These are phyloP conservation scores for Callopanchax toddi DNA, from an alignment of 2,113 vertebrate genomes.

Conservation along the genomic window DNA sequence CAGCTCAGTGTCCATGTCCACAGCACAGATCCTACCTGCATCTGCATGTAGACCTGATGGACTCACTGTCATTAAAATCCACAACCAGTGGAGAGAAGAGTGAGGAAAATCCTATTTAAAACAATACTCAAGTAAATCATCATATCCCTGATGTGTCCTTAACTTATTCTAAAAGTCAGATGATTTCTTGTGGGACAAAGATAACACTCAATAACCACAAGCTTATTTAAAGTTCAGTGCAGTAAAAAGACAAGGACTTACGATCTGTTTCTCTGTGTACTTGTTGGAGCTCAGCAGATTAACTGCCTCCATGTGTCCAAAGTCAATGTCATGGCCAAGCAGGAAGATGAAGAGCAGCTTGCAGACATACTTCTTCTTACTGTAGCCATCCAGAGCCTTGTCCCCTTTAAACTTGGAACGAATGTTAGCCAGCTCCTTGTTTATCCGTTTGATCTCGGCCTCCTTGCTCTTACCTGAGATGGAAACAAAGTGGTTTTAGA, in stretches of 20 bases:
- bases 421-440: conserved; percentile 94
- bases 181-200: neutral
- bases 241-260: conserved; percentile 71
- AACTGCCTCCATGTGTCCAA: conserved; percentile 94
- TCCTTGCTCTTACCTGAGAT: conserved; percentile 92
- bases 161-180: neutral
- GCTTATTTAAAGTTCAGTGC: neutral
- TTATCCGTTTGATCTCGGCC: conserved; percentile 93
- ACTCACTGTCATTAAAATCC: too few species aligned
- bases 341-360: conserved; percentile 95
- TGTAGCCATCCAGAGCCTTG: conserved; percentile 93
- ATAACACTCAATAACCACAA: neutral
- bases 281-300: conserved; percentile 95
- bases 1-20: too few species aligned
- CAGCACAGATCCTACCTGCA: too few species aligned
- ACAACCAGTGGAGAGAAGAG: too few species aligned
- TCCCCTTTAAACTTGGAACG: conserved; percentile 96
- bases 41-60: too few species aligned
- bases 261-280: conserved; percentile 95
- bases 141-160: too few species aligned
- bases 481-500: neutral
- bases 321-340: conserved; percentile 93
- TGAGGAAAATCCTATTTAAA: too few species aligned
- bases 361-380: conserved; percentile 95
- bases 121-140: too few species aligned